phyloP scores from a whole-genome alignment of 2,888 invertebrate species.

The Lampropteryx suffumata region DNA sequence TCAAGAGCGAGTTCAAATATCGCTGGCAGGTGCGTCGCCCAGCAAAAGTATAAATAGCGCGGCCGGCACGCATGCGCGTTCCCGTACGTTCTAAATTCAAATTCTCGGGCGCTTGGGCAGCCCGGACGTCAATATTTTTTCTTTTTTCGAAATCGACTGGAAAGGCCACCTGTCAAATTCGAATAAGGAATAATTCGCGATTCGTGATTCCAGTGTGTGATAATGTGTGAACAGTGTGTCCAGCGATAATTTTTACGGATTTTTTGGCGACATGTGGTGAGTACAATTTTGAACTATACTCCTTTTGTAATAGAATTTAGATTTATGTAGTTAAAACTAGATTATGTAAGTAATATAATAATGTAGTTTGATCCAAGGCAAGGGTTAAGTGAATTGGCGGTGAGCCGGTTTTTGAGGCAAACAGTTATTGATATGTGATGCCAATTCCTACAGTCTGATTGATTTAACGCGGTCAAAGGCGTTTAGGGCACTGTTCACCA shows the following conservation, averaged over 20 bases:
- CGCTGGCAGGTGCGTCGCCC: constrained; percentile 53
- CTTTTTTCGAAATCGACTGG: constrained; percentile 63
- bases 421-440: constrained; percentile 6
- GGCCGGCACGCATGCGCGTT: constrained; percentile 53
- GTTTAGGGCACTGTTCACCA: background rate
- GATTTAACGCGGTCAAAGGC: constrained; percentile 12
- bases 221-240: constrained; percentile 74
- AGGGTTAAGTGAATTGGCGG: constrained; percentile 11
- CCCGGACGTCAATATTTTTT: constrained; percentile 60
- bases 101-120: constrained; percentile 65
- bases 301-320: constrained; percentile 22
- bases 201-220: constrained; percentile 52
- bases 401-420: constrained; percentile 8
- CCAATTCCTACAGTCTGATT: constrained; percentile 14
- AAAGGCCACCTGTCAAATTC: constrained; percentile 59
- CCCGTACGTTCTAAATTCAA: constrained; percentile 65
- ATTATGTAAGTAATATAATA: constrained; percentile 25
- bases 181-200: constrained; percentile 34
- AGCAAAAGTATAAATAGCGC: constrained; percentile 69
- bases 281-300: constrained; percentile 35
- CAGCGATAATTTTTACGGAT: constrained; percentile 64
- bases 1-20: constrained; percentile 37
- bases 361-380: constrained; percentile 9
- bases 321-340: constrained; percentile 10
- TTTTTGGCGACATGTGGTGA: constrained; percentile 58